Evolutionary conservation across 1,140 invertebrate species (phyloP).

Genomic region (Micrasema longulum): DNA sequence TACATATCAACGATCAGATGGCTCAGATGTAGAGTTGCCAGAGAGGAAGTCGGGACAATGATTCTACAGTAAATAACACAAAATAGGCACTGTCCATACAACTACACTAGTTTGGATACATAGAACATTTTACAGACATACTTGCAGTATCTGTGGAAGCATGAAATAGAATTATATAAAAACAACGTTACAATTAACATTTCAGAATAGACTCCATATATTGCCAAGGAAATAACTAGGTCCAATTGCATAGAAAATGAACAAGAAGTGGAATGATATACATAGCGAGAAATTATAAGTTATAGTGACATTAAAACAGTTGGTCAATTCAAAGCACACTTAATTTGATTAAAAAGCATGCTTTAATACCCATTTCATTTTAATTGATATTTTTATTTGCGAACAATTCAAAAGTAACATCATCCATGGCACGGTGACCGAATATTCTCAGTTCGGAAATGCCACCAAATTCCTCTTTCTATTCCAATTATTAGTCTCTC

Average conservation of each 20-base stretch:
- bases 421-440: no score
- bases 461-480: no score
- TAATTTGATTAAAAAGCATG: conserved; percentile 48
- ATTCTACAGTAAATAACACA: conserved; percentile 2
- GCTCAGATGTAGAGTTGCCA: no score
- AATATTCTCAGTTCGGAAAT: no score
- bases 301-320: conserved; percentile 46
- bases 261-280: conserved; percentile 40
- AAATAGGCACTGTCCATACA: conserved; percentile 11
- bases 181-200: conserved; percentile 54
- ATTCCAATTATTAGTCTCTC: no score
- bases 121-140: conserved; percentile 56
- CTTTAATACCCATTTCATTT: conserved; percentile 27
- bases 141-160: conserved; percentile 55
- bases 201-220: conserved; percentile 50
- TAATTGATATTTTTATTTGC: conserved; percentile 12
- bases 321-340: conserved; percentile 50
- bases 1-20: no score
- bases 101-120: conserved; percentile 51
- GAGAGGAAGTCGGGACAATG: neutral
- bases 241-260: conserved; percentile 50
- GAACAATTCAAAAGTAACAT: conserved; percentile 25
- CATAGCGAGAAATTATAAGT: conserved; percentile 44
- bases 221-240: conserved; percentile 52
- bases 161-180: conserved; percentile 55